A percentile compares a stretch with the other conserved stretches of the same genome.
Evolutionary conservation across 2,113 vertebrate species (phyloP).

Genomic region (Hippopotamus amphibius): DNA sequence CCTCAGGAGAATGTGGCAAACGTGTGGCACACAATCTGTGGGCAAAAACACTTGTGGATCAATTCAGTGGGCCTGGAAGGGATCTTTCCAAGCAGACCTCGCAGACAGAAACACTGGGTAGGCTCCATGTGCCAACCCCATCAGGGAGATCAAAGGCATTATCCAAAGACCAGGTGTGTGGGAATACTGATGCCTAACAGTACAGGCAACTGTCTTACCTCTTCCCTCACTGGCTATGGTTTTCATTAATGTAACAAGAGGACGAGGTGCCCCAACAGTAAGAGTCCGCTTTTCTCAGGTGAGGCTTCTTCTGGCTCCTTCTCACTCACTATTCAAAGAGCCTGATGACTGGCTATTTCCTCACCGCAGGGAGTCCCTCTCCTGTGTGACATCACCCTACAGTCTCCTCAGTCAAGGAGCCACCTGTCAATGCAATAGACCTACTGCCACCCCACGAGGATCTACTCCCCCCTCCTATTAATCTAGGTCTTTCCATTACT

Average conservation of each 20-base stretch:
- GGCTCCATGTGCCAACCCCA: not conserved
- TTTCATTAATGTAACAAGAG: not conserved
- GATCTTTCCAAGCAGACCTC: not conserved
- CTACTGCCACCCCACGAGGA: not conserved
- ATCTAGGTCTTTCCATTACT: not conserved
- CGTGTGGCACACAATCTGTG: not conserved
- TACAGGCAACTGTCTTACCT: not conserved
- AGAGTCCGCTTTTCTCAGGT: not conserved
- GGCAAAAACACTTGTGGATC: not conserved
- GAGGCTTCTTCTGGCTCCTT: too few relatives aligned
- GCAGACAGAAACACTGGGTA: not conserved
- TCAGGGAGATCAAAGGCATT: not conserved
- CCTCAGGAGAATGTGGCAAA: not conserved
- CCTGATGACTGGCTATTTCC: not conserved
- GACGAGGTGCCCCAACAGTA: not conserved
- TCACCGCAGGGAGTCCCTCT: not conserved
- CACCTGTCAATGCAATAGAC: not conserved
- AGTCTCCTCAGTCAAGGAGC: not conserved
- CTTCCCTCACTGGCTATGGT: not conserved
- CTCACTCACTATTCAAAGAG: not conserved
- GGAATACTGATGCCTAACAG: not conserved
- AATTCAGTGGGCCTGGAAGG: not conserved
- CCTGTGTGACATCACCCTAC: not conserved
- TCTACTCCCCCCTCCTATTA: not conserved
- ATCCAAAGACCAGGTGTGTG: not conserved